phyloP scores from a whole-genome alignment of 2,888 invertebrate genomes.

The Netelia fuscicornis region DNA sequence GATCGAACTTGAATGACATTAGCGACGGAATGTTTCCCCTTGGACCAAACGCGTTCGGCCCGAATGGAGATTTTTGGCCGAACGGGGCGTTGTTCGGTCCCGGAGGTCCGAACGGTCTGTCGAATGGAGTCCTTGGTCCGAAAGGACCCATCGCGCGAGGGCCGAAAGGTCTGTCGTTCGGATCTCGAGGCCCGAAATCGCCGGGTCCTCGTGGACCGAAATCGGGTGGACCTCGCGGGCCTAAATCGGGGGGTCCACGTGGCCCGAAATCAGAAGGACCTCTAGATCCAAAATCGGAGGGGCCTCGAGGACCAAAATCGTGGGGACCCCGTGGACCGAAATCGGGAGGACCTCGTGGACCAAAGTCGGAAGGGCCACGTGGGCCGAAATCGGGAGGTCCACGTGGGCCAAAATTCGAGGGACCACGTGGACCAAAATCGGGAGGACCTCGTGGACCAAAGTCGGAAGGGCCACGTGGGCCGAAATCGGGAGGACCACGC shows the following conservation, averaged over 20 bases:
- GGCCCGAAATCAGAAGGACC: constrained; percentile 28
- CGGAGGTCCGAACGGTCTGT: constrained; percentile 64
- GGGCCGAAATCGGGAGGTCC: constrained; percentile 21
- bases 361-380: constrained; percentile 25
- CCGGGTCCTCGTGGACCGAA: constrained; percentile 38
- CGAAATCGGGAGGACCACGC: constrained; percentile 22
- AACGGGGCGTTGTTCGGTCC: constrained; percentile 63
- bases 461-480: constrained; percentile 38
- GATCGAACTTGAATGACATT: constrained; percentile 72
- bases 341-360: constrained; percentile 65
- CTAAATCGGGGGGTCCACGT: constrained; percentile 29
- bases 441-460: constrained; percentile 42
- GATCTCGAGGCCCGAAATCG: constrained; percentile 57
- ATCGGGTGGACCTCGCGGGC: constrained; percentile 52
- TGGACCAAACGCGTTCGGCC: constrained; percentile 40
- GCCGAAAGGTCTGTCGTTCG: constrained; percentile 45
- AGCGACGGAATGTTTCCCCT: constrained; percentile 71
- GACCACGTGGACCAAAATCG: constrained; percentile 23
- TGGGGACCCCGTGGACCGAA: constrained; percentile 10
- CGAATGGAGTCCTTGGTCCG: constrained; percentile 48
- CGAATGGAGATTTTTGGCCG: constrained; percentile 1
- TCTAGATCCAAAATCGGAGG: constrained; percentile 51
- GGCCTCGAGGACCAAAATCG: constrained; percentile 66
- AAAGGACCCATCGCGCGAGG: constrained; percentile 49
- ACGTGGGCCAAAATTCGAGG: not conserved